Evolutionary conservation across 2,113 vertebrate species (phyloP).

Genomic region (Strigops habroptila): DNA sequence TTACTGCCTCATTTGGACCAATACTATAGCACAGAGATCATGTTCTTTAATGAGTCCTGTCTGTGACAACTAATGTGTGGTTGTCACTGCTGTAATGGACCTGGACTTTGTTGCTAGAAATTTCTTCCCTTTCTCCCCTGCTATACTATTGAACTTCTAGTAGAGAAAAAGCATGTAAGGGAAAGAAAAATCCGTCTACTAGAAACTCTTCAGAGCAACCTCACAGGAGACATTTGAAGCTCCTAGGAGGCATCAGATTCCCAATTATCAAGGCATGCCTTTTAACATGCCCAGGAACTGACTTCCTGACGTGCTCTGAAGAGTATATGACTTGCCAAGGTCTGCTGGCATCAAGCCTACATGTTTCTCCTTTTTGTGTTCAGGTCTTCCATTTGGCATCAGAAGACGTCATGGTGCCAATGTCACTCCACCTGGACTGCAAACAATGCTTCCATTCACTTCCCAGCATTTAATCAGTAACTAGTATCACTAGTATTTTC

Average conservation of each 20-base stretch:
- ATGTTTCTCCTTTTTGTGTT: background rate
- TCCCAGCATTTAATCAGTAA: constrained; percentile 22
- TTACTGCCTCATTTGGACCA: background rate
- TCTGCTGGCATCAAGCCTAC: constrained; percentile 3
- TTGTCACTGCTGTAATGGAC: background rate
- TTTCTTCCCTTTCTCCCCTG: background rate
- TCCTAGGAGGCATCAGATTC: constrained; percentile 10
- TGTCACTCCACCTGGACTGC: background rate
- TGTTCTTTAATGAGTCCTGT: background rate
- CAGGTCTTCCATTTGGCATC: constrained; percentile 23
- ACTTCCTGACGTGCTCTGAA: constrained; percentile 37
- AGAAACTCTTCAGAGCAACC: background rate
- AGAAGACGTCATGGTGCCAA: background rate
- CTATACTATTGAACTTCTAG: background rate
- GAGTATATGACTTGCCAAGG: background rate
- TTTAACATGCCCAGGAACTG: constrained; percentile 21
- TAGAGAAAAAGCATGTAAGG: background rate
- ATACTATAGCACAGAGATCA: background rate
- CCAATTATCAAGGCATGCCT: background rate
- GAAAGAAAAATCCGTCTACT: background rate
- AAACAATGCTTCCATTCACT: background rate
- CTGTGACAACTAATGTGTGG: background rate
- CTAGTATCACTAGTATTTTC: background rate
- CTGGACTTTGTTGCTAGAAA: background rate
- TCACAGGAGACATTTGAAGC: constrained; percentile 17